Conservation (phyloP, 2,888 invertebrate genomes). For the Hetaerina titia region DNA sequence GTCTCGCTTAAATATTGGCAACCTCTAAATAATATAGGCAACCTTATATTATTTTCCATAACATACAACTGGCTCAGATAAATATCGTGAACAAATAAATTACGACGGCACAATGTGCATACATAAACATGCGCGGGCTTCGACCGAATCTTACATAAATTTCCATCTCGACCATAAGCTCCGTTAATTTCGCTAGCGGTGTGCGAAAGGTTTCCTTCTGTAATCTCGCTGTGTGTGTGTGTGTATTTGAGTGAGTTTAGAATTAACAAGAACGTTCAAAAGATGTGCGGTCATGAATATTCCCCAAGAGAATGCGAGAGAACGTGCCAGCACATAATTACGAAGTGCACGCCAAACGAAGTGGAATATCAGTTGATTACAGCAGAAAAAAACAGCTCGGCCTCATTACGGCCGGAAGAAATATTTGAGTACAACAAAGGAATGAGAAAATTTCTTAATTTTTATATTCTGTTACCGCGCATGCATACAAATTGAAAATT, state of each 20-base stretch:
- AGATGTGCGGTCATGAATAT: constrained; percentile 60
- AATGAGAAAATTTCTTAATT: constrained; percentile 21
- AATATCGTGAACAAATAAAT: background rate
- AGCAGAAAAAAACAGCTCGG: constrained; percentile 9
- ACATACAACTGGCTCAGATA: background rate
- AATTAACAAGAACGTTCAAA: constrained; percentile 59
- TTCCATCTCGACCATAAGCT: constrained; percentile 19
- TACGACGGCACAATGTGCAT: background rate
- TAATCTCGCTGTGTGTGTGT: constrained; percentile 9
- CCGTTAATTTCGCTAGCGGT: constrained; percentile 22
- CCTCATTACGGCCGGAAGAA: constrained; percentile 25
- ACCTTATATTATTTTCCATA: background rate
- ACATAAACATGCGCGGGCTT: background rate
- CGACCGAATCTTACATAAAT: background rate
- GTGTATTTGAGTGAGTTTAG: constrained; percentile 39
- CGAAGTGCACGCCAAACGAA: constrained; percentile 45
- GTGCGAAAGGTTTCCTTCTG: constrained; percentile 37
- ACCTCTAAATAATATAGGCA: background rate
- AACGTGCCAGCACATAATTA: constrained; percentile 52
- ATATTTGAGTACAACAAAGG: background rate
- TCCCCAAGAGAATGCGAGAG: constrained; percentile 30
- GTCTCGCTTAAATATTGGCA: background rate
- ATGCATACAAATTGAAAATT: constrained; percentile 2
- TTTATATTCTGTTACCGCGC: background rate
- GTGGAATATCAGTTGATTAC: constrained; percentile 48